Base-by-base conservation (phyloP, 2,113 vertebrate species). In the Sinocyclocheilus grahami region DNA sequence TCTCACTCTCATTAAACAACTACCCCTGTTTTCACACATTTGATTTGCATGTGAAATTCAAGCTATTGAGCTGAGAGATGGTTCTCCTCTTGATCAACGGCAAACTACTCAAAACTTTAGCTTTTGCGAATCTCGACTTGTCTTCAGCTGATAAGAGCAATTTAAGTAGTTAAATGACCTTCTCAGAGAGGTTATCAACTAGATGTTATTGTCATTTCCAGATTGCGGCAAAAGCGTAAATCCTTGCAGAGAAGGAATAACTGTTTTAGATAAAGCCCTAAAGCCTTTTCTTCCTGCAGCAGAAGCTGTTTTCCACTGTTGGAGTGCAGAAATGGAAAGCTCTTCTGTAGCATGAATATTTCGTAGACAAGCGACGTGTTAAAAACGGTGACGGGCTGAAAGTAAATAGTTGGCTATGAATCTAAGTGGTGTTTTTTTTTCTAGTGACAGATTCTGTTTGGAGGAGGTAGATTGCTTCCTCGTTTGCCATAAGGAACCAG, bases 1-100 rank as follows among this genome's bases (percentile, higher is more conserved):
- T 87, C 75, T 20, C 89, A 89, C 90, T 91, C 89, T 88, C 80
- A 86, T 89, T 82, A 88, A 89, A 90, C n/a, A 85, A 55, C 82
- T 78, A 83, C 88, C 85, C 89, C 85, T 22, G 62, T 74, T 88
- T 89, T 87, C 30, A 87, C 55, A 85, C 60, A 51, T 86, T 83
- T 89, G 30, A 86, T 90, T 90, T 89, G 72, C 85, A 81, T 80
- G 48, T 86, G 63, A 87, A 87, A 84, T 84, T 67, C 18, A 88
- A 84, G 75, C 62, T 82, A 30, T 86, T 78, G 51, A 86, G 48
- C 67, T n/a, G 20, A 84, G 85, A 89, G 78, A 84, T 87, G 87
- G 87, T 51, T 77, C 71, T 84, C 62, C 71, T 86, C 60, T 72
- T 83, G 58, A 33, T n/a, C 37, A 62, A 42, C 55, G 1, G 78